These are phyloP conservation scores for Calameuta filiformis DNA, from an alignment of 2,888 invertebrate genomes.

Conservation along the genomic window DNA sequence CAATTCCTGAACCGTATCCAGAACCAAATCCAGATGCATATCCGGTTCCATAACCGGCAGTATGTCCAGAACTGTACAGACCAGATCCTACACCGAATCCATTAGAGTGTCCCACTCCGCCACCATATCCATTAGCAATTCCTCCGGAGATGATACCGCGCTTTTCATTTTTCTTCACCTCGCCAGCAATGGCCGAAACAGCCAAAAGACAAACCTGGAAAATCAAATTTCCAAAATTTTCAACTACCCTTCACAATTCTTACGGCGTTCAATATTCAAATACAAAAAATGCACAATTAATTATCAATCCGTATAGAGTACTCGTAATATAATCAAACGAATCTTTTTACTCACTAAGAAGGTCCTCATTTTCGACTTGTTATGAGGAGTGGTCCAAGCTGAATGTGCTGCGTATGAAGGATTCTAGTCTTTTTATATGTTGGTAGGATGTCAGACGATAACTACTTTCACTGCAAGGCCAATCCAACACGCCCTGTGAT, in stretches of 20 bases:
- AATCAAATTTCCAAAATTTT: not conserved
- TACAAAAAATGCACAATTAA: not conserved
- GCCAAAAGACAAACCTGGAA: conserved; percentile 35
- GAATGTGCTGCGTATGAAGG: conserved; percentile 37
- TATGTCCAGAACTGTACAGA: not conserved
- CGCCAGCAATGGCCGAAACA: conserved; percentile 26
- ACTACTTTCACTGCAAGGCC: conserved; percentile 38
- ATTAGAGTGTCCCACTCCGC: not conserved
- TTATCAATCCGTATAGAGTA: not conserved
- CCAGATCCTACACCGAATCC: not conserved
- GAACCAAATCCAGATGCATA: conserved; percentile 7
- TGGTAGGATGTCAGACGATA: not conserved
- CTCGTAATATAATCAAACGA: not conserved
- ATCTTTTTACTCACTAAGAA: conserved; percentile 40
- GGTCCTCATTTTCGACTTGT: conserved; percentile 37
- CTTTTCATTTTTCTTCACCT: conserved; percentile 23
- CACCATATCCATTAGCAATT: conserved; percentile 1
- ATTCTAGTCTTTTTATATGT: conserved; percentile 45
- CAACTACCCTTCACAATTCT: not conserved
- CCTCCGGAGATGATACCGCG: conserved; percentile 25
- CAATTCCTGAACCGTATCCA: not conserved
- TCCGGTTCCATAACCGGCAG: not conserved
- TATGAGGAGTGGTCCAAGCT: conserved; percentile 19
- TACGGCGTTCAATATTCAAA: not conserved
- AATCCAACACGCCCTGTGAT: conserved; percentile 28